Base-by-base conservation (phyloP, 2,797 vertebrate genomes). In the Iguana delicatissima region DNA sequence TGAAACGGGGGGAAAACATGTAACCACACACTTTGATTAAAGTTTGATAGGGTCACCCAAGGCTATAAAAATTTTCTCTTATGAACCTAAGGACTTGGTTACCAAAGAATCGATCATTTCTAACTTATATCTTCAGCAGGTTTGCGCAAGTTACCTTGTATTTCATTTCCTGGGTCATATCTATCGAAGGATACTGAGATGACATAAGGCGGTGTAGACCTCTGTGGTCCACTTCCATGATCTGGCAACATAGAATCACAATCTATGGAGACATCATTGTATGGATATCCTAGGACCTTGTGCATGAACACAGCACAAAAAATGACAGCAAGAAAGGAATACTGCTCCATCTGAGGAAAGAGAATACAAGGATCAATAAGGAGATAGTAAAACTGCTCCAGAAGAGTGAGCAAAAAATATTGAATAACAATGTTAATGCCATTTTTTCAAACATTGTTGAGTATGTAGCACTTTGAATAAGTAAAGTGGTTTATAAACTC, bases 221-320 rank as follows among this genome's bases (percentile, higher is more conserved):
- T 90, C 91, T 96, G 96, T 84, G 96, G 94, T 89, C 91, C 87
- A 86, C 14, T n/a, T 95, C 94, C 95, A 79, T 95, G 93, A 89
- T 96, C 94, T 26, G 96, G 96, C 84, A 96, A 92, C 80, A 96
- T 86, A 62, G 96, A 96, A 86, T 95, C 95, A 94, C 96, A 96
- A 79, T 94, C 96, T 89, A 96, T 96, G 86, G 95, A 96, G 26
- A 89, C 88, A 50, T 94, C 95, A 50, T 85, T 77, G 62, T 92
- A 93, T 73, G 95, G 96, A 89, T 94, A 96, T 80, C 93, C 81
- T 84, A 96, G 87, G 76, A 91, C 91, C 88, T 91, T 35, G 10
- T 93, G 92, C 64, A 96, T 90, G 88, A 96, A 87, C 85, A 93
- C 55, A 6, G 91, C 94, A 92, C 93, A 96, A 88, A 96, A 88